These are phyloP conservation scores for Zaprionus nigranus DNA, from an alignment of 1,140 invertebrate genomes.

Conservation along the genomic window DNA sequence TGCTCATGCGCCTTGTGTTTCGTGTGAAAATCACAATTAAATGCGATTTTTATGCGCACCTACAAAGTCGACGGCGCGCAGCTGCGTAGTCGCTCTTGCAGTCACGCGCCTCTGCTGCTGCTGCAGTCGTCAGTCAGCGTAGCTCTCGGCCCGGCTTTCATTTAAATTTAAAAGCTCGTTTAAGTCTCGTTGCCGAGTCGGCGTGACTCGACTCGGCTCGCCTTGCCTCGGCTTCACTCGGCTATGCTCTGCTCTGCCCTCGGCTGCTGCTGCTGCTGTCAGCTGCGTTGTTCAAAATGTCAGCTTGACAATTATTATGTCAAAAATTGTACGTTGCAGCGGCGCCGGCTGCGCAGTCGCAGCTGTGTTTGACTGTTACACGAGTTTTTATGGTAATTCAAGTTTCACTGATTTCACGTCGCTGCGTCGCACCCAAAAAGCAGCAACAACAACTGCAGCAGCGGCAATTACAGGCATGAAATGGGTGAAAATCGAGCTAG, in stretches of 20 bases:
- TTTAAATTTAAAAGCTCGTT: no score
- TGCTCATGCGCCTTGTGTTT: constrained; percentile 79
- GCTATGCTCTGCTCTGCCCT: constrained; percentile 21
- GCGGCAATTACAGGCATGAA: constrained; percentile 23
- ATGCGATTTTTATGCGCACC: constrained; percentile 82
- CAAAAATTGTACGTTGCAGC: constrained; percentile 61
- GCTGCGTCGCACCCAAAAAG: constrained; percentile 71
- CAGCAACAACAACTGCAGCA: constrained; percentile 25
- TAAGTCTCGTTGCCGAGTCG: background rate
- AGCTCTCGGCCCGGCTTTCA: no score
- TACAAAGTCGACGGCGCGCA: constrained; percentile 54
- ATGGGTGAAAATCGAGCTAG: constrained; percentile 67
- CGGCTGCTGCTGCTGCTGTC: constrained; percentile 48
- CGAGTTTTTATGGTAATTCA: constrained; percentile 83
- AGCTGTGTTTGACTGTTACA: constrained; percentile 79
- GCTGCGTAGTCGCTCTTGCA: constrained; percentile 24
- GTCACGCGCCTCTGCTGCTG: background rate
- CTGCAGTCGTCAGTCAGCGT: no score
- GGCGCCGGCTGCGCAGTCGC: constrained; percentile 45
- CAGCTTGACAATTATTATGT: constrained; percentile 84
- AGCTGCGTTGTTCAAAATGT: constrained; percentile 82
- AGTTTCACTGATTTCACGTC: constrained; percentile 82
- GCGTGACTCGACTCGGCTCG: constrained; percentile 25
- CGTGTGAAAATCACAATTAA: constrained; percentile 84
- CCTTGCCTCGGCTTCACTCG: constrained; percentile 10